Conservation (phyloP, 2,113 vertebrate genomes). For the Neodon shergylaensis region DNA sequence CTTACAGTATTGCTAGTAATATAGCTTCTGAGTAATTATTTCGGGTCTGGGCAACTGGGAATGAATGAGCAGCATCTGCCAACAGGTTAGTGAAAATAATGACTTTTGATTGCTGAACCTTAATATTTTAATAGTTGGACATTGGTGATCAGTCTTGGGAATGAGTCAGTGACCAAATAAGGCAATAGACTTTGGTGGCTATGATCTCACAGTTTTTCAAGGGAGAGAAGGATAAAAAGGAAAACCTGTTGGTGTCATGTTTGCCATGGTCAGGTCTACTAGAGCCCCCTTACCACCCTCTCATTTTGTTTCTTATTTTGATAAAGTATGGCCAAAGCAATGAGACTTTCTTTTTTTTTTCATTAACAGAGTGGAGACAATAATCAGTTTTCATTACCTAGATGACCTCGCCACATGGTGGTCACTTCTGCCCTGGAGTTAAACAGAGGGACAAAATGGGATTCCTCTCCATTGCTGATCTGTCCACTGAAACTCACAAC, state of each 20-base stretch:
- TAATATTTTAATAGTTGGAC: not conserved
- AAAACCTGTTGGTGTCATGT: not conserved
- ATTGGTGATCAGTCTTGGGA: not conserved
- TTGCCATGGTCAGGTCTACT: not conserved
- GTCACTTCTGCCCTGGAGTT: not conserved
- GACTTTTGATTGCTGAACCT: not conserved
- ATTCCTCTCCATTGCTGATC: not conserved
- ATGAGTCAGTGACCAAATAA: not conserved
- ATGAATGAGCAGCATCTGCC: too few relatives aligned
- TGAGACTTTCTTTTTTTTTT: not conserved
- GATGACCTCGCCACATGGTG: not conserved
- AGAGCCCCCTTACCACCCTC: not conserved
- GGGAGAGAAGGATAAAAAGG: not conserved
- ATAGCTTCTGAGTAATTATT: too few relatives aligned
- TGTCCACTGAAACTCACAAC: too few relatives aligned
- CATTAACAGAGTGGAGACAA: not conserved
- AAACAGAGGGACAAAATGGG: not conserved
- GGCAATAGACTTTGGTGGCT: not conserved
- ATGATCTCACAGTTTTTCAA: not conserved
- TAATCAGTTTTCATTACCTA: not conserved
- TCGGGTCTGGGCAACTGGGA: too few relatives aligned
- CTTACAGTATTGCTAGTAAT: too few relatives aligned
- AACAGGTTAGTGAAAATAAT: not conserved
- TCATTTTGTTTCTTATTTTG: not conserved
- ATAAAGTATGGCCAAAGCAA: not conserved